phyloP scores from a whole-genome alignment of 2,797 vertebrate species.

The Alauda arvensis region DNA sequence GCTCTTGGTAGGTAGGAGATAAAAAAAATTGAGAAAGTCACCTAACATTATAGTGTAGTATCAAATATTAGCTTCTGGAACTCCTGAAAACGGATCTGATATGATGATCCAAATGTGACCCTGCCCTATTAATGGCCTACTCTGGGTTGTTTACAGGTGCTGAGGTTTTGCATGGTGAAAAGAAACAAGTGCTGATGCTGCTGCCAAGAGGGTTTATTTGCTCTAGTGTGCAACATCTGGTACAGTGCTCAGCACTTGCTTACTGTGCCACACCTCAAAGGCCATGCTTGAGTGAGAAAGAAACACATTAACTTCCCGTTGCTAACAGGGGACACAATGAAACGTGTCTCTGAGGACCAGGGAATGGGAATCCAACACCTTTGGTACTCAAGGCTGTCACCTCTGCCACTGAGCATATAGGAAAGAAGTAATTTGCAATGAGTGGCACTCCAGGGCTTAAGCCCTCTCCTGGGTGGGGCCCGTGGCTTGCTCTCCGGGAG shows the following conservation, averaged over 20 bases:
- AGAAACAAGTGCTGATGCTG: background rate
- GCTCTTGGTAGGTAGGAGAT: background rate
- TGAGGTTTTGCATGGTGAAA: background rate
- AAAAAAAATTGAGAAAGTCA: background rate
- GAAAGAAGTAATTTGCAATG: background rate
- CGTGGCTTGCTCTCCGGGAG: background rate
- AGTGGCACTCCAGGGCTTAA: background rate
- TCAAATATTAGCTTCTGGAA: background rate
- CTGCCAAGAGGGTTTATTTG: background rate
- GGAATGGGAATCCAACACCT: background rate
- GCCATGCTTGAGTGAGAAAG: background rate
- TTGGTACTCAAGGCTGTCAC: background rate
- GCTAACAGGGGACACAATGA: background rate
- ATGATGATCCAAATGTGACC: background rate
- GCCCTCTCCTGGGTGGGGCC: background rate
- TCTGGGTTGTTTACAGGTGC: background rate
- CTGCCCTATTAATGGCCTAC: background rate
- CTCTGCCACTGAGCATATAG: background rate
- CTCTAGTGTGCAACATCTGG: background rate
- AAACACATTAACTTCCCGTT: background rate
- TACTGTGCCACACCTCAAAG: background rate
- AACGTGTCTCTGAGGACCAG: background rate
- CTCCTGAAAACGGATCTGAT: background rate
- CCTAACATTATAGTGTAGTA: background rate
- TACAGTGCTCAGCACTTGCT: rapidly evolving